A percentile compares a stretch with the other conserved stretches of the same genome.
phyloP scores from a whole-genome alignment of 2,888 invertebrate species.

The Idaea dimidiata region DNA sequence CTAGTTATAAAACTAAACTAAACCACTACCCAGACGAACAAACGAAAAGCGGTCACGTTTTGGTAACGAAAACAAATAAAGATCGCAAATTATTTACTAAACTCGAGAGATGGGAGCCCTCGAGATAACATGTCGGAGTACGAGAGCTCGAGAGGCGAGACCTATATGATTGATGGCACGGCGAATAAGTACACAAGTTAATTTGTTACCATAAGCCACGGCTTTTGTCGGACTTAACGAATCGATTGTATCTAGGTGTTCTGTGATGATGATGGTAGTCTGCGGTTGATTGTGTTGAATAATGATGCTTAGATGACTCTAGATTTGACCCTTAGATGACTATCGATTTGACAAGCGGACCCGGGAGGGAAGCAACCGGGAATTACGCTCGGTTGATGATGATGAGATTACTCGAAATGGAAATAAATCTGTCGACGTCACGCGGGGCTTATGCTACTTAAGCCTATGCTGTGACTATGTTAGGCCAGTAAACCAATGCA shows the following conservation, averaged over 20 bases:
- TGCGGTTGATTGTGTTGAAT: not conserved
- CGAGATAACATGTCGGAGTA: not conserved
- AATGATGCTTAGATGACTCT: not conserved
- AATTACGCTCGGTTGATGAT: no score
- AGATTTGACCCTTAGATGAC: no score
- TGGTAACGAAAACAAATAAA: not conserved
- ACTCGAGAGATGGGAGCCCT: not conserved
- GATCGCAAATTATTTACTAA: not conserved
- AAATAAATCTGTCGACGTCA: no score
- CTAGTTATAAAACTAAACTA: not conserved
- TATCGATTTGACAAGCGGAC: no score
- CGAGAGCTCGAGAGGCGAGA: not conserved
- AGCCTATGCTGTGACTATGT: no score
- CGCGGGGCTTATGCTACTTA: no score
- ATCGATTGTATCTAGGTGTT: not conserved
- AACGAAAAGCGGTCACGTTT: not conserved
- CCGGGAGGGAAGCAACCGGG: no score
- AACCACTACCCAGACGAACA: not conserved
- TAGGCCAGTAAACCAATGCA: no score
- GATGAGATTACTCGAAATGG: no score
- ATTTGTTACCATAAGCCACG: slow-evolving; percentile 22
- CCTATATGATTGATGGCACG: slow-evolving; percentile 29
- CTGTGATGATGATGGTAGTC: not conserved
- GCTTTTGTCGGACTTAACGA: not conserved
- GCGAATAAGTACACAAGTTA: slow-evolving; percentile 23